Percentiles rank a stretch among this genome's conserved stretches.
Evolutionary conservation across 2,113 vertebrate genomes (phyloP).

Genomic region (Ahaetulla prasina): DNA sequence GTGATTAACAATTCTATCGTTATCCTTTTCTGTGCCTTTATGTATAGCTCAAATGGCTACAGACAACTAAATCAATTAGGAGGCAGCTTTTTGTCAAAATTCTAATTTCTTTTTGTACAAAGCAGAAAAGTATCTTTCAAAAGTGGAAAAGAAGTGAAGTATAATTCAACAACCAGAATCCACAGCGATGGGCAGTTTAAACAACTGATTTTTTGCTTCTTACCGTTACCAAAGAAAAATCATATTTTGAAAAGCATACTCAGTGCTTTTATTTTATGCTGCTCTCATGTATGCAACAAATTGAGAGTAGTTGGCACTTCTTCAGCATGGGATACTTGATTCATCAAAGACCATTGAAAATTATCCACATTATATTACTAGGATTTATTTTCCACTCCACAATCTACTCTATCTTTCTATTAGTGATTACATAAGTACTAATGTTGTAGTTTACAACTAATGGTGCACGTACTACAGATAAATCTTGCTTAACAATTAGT

Average conservation of each 20-base stretch:
- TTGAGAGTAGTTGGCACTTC: conserved; percentile 13
- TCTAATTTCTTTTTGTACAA: conserved; percentile 43
- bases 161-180: not conserved
- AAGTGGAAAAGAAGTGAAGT: conserved; percentile 15
- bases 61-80: conserved; percentile 43
- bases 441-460: not conserved
- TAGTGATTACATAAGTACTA: not conserved
- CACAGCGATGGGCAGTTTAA: not conserved
- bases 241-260: conserved; percentile 9
- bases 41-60: conserved; percentile 46
- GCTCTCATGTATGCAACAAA: not conserved
- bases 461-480: not conserved
- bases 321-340: conserved; percentile 16
- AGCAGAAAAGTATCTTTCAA: conserved; percentile 30
- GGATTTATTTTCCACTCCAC: not conserved
- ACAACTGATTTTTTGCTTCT: not conserved
- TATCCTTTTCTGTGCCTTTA: conserved; percentile 44
- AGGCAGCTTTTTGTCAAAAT: conserved; percentile 6
- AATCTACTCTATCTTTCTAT: not conserved
- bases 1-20: conserved; percentile 47
- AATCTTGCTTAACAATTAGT: too few species aligned
- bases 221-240: not conserved
- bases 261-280: conserved; percentile 14
- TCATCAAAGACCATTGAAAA: not conserved
- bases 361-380: not conserved